Conservation (phyloP, 2,888 invertebrate species). For the Dasypogon diadema region DNA sequence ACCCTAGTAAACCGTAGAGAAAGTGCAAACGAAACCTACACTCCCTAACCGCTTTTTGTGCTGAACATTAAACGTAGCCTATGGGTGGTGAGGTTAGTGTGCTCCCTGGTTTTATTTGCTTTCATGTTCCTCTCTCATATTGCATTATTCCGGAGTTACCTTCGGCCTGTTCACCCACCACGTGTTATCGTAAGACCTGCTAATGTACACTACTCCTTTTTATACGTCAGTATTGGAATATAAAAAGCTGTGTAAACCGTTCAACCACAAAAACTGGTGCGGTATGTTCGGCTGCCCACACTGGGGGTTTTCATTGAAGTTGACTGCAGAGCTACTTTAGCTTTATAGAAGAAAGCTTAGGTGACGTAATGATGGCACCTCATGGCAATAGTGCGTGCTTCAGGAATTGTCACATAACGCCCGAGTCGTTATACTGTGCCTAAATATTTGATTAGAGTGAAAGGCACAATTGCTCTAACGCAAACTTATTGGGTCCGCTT, state of each 20-base stretch:
- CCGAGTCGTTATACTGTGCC: slow-evolving; percentile 5
- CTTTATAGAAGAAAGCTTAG: neutral
- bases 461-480: slow-evolving; percentile 6
- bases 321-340: neutral
- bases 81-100: neutral
- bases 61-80: neutral
- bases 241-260: slow-evolving; percentile 27
- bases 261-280: slow-evolving; percentile 10
- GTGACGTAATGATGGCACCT: slow-evolving; percentile 13
- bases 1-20: neutral
- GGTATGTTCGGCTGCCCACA: neutral
- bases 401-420: neutral
- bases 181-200: slow-evolving; percentile 3
- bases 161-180: slow-evolving; percentile 14
- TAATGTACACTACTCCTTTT: neutral
- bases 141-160: neutral
- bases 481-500: slow-evolving; percentile 13
- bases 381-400: slow-evolving; percentile 1
- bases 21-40: slow-evolving; percentile 21
- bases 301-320: neutral
- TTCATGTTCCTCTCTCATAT: neutral
- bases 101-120: neutral
- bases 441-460: slow-evolving; percentile 46
- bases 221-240: neutral
- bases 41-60: neutral